Evolutionary conservation across 2,888 invertebrate genomes (phyloP), one percentile per base, ranked within the genome.

Genomic region (Daptonema setosum): DNA sequence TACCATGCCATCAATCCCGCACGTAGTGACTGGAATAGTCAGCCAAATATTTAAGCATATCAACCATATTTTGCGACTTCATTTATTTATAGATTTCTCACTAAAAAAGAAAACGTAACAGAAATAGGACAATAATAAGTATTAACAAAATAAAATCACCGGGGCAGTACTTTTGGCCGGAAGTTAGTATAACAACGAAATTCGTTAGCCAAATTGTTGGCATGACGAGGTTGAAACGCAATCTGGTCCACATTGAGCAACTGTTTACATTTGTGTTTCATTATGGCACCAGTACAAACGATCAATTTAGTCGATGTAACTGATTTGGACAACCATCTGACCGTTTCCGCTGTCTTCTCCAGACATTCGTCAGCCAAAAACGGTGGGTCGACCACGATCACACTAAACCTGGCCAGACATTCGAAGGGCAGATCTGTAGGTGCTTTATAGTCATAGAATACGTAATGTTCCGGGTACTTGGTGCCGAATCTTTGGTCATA

Each of bases 381-480:
- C 0, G 95, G 95, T 1, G 95, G 93, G 74, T 95, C 93, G 0
- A 83, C 86, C 56, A 95, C 76, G 1, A 93, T 83, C 28, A 93
- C 69, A 72, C 90, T 85, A 70, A 81, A 64, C 8, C n/a, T 25
- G 26, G 74, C 73, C 1, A 74, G 64, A 20, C 80, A 73, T 17
- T 81, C 79, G 35, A 75, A 69, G 0, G 82, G 80, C 20, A 85
- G 66, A 53, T 79, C 77, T 17, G 82, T 76, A 1, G 87, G 86
- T 17, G 74, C 71, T 26, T 62, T 63, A 71, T 88, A 91, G 72
- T 95, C 88, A 68, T 88, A 95, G 61, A 80, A 80, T 47, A 83
- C 75, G 72, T 83, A 93, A 70, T 80, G 84, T 1, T 79, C 77
- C 17, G 30, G 35, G 52, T 29, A 64, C 28, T 61, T 60, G 55